phyloP scores from a whole-genome alignment of 2,797 vertebrate genomes.

The Mallotus villosus region DNA sequence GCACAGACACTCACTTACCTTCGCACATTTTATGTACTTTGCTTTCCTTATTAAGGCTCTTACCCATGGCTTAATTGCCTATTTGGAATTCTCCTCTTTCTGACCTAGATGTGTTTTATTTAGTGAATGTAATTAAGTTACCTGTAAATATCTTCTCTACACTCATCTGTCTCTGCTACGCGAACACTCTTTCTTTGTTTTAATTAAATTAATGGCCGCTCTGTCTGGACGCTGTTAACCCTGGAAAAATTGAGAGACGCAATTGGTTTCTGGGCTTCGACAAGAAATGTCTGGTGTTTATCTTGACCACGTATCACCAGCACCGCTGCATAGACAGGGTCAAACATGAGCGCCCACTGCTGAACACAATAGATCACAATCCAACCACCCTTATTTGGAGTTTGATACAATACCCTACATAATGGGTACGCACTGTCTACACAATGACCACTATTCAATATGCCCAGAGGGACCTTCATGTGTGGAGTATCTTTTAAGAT shows the following conservation, averaged over 20 bases:
- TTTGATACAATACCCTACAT: background rate
- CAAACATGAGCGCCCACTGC: background rate
- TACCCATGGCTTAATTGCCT: conserved; percentile 74
- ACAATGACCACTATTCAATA: background rate
- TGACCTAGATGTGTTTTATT: conserved; percentile 81
- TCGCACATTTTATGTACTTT: conserved; percentile 74
- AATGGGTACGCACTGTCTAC: background rate
- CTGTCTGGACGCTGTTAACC: conserved; percentile 69
- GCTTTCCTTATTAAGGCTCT: conserved; percentile 74
- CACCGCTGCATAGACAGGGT: background rate
- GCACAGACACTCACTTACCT: conserved; percentile 73
- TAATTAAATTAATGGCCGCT: conserved; percentile 74
- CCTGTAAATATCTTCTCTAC: conserved; percentile 76
- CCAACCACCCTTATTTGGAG: background rate
- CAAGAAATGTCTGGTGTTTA: conserved; percentile 8
- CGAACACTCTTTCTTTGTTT: conserved; percentile 64
- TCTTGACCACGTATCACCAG: too few relatives aligned
- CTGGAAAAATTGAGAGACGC: conserved; percentile 45
- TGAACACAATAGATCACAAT: background rate
- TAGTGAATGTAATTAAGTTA: conserved; percentile 78
- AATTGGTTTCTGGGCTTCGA: conserved; percentile 19
- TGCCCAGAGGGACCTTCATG: conserved; percentile 7
- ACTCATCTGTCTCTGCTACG: conserved; percentile 73
- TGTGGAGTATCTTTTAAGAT: conserved; percentile 59
- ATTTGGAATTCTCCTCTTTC: conserved; percentile 77